Base-by-base conservation (phyloP, 2,113 vertebrate species). In the Vicugna pacos region DNA sequence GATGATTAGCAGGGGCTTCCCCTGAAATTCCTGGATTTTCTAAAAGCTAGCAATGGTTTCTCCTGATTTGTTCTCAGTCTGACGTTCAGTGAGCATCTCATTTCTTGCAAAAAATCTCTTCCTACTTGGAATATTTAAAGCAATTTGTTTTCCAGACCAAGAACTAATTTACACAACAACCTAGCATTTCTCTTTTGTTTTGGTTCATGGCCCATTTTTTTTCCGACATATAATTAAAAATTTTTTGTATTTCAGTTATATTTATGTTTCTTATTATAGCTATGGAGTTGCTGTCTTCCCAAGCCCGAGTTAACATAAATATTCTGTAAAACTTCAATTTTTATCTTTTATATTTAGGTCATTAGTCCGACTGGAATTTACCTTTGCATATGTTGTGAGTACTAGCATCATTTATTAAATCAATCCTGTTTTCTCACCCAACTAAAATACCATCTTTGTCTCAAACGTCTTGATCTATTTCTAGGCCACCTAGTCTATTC, bases 81-180 rank as follows among this genome's bases (percentile, higher is more conserved):
- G n/a, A 89, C 20, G 24, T 58, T 80, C 42, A 86, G 81, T 65
- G 20, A 80, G 60, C 35, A 65, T 67, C 56, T 88, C 19, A 72
- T 84, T 85, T 93, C 80, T 90, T 79, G 11, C 73, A 82, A 38
- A 58, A 85, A 93, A 48, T 19, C 5, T 30, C 81, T 65, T 93
- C 56, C 65, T 75, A 64, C 8, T 50, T 73, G 35, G 79, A 64
- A 80, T 65, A 77, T 32, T 89, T 85, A 93, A 70, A 72, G 77
- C 64, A 89, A 75, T 73, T 58, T 73, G 13, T 58, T 92, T n/a
- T 82, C 67, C 58, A 58, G 56, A 88, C 56, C 69, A 65, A 65
- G 24, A 54, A 54, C 42, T 70, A n/a, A 79, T 20, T 28, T 89
- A 70, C 1, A 70, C 22, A 96, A 48, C 54, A 67, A 83, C 8